Evolutionary conservation across 2,113 vertebrate genomes (phyloP).

Genomic region (Trichechus manatus): DNA sequence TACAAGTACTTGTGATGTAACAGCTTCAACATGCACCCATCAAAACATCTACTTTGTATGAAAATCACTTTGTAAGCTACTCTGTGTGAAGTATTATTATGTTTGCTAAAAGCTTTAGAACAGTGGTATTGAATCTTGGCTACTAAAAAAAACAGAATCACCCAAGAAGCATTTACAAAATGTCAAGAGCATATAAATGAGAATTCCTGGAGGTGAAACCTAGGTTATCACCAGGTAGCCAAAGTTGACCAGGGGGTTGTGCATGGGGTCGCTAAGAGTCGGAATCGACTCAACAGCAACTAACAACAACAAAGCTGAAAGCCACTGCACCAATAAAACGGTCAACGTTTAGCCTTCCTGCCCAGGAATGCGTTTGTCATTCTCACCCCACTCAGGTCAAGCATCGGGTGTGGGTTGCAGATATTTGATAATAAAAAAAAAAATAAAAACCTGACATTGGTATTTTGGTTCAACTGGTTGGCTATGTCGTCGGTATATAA

Average conservation of each 20-base stretch:
- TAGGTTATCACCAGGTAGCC: not conserved
- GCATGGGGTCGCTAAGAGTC: too few relatives aligned
- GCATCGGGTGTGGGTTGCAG: not conserved
- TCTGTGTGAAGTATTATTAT: not conserved
- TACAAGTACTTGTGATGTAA: not conserved
- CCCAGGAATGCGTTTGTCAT: not conserved
- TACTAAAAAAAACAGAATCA: not conserved
- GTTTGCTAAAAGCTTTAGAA: not conserved
- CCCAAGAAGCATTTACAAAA: not conserved
- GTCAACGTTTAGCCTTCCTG: not conserved
- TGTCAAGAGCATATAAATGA: not conserved
- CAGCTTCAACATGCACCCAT: not conserved
- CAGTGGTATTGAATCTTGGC: not conserved
- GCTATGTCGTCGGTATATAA: slow-evolving; percentile 1
- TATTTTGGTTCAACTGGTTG: not conserved
- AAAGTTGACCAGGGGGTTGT: not conserved
- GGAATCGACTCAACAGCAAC: too few relatives aligned
- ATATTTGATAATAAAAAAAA: not conserved
- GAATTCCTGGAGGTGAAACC: not conserved
- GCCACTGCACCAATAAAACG: not conserved
- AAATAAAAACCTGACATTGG: not conserved
- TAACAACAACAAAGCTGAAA: not conserved
- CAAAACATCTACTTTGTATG: not conserved
- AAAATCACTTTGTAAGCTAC: not conserved
- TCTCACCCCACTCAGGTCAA: not conserved